A percentile compares a stretch with the other conserved stretches of the same genome.
Evolutionary conservation across 2,113 vertebrate species (phyloP).

Genomic region (Diglossa brunneiventris): DNA sequence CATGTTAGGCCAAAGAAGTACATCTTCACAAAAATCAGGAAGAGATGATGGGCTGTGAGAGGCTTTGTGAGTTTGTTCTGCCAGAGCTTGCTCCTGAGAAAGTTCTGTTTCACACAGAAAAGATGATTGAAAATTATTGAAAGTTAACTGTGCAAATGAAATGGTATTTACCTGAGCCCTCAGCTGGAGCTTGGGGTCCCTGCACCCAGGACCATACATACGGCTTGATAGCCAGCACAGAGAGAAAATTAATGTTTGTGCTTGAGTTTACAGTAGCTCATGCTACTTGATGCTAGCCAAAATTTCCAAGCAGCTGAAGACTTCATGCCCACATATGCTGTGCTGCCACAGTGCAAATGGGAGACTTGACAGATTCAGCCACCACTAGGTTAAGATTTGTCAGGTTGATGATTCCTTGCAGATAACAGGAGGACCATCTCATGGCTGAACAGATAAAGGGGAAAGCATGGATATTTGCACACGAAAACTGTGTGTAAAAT

Average conservation of each 20-base stretch:
- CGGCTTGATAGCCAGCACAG: background rate
- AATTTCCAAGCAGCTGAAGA: background rate
- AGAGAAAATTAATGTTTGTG: background rate
- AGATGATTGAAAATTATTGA: too few relatives aligned
- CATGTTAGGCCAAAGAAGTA: background rate
- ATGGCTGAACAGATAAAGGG: background rate
- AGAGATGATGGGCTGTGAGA: background rate
- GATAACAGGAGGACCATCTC: background rate
- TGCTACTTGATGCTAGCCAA: background rate
- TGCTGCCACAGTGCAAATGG: background rate
- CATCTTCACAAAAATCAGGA: background rate
- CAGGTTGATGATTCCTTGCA: background rate
- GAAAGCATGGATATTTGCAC: background rate
- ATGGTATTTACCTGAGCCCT: background rate
- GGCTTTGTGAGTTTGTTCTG: background rate
- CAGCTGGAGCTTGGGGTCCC: background rate
- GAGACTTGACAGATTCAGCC: background rate
- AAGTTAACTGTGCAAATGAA: background rate
- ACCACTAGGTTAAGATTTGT: background rate
- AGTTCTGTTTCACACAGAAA: background rate
- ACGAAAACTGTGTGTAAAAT: background rate
- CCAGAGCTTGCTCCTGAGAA: background rate
- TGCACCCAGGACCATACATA: background rate
- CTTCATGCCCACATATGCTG: background rate
- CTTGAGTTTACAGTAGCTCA: background rate